Percentiles rank a stretch among this genome's conserved stretches.
These are phyloP conservation scores for Tetramorium simillimum DNA, from an alignment of 1,140 invertebrate species.

Conservation along the genomic window DNA sequence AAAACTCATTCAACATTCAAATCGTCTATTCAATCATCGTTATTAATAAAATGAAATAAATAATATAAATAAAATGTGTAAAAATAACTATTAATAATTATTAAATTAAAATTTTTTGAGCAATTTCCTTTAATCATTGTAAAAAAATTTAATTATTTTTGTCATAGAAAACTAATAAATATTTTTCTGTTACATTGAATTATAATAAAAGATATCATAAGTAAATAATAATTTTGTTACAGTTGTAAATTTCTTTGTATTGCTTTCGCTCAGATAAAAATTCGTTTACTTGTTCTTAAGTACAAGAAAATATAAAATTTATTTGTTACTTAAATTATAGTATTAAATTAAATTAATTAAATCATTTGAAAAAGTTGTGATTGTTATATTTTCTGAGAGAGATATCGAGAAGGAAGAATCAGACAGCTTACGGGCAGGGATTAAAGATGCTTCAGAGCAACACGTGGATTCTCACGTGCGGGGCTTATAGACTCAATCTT, in stretches of 20 bases:
- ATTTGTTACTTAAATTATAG: background rate
- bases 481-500: constrained; percentile 2
- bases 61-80: background rate
- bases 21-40: background rate
- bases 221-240: background rate
- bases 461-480: constrained; percentile 54
- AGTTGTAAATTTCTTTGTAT: background rate
- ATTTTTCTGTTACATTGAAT: background rate
- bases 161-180: background rate
- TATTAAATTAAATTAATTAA: background rate
- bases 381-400: background rate
- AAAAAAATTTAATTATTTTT: background rate
- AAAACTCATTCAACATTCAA: background rate
- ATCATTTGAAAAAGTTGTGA: background rate
- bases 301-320: background rate
- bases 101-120: background rate
- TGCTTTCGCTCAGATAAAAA: background rate
- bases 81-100: background rate
- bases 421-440: background rate
- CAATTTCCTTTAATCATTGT: background rate
- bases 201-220: background rate
- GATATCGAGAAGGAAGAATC: constrained; percentile 29
- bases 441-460: constrained; percentile 22
- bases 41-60: background rate
- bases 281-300: background rate